Conservation (phyloP, 2,797 vertebrate genomes). For the Glyptemys insculpta region DNA sequence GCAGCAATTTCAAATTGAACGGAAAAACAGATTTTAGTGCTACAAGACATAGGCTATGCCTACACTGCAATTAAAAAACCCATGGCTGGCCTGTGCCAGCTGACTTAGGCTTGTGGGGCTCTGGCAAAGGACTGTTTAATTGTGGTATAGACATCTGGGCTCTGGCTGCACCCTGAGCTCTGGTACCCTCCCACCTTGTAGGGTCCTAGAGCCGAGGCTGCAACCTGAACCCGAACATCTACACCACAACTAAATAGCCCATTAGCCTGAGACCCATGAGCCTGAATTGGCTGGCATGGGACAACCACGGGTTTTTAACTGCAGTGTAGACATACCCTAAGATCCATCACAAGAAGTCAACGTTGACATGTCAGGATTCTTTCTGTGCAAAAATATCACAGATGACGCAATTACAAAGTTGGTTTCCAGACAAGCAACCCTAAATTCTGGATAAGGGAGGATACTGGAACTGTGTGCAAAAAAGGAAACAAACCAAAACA, state of each 20-base stretch:
- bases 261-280: not conserved
- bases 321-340: not conserved
- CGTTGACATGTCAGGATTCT: not conserved
- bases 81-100: not conserved
- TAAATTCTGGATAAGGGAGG: constrained; percentile 21
- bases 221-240: not conserved
- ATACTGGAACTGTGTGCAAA: not conserved
- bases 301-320: not conserved
- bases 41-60: not conserved
- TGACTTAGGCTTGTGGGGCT: not conserved
- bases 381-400: not conserved
- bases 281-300: not conserved
- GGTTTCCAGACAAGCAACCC: constrained; percentile 47
- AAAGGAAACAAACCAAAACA: not conserved
- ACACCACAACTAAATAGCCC: not conserved
- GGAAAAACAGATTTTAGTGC: not conserved
- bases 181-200: not conserved
- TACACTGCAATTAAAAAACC: not conserved
- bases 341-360: not conserved
- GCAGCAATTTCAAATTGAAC: not conserved
- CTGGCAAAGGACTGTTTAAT: not conserved
- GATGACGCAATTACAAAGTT: constrained; percentile 48
- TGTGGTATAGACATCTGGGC: not conserved
- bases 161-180: not conserved
- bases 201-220: not conserved